These are phyloP conservation scores for Dioctria rufipes DNA, from an alignment of 2,888 invertebrate genomes.

Conservation along the genomic window DNA sequence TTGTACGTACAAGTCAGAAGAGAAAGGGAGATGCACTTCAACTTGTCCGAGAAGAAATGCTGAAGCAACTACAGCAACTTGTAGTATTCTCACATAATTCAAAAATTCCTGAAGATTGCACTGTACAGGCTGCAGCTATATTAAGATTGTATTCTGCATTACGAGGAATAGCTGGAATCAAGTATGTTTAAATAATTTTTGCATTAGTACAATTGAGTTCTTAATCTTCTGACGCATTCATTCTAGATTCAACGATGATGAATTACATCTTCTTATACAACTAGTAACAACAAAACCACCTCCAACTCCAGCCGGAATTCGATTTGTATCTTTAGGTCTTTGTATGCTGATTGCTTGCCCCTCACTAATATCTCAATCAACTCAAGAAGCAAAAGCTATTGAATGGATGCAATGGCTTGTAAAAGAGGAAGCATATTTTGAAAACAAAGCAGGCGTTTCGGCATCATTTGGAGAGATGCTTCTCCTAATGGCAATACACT, in stretches of 20 bases:
- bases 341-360: constrained; percentile 97
- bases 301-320: constrained; percentile 91
- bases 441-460: constrained; percentile 85
- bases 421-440: constrained; percentile 90
- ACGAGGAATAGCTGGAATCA: constrained; percentile 92
- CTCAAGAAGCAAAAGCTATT: constrained; percentile 88
- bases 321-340: constrained; percentile 92
- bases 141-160: constrained; percentile 92
- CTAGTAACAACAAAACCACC: constrained; percentile 90
- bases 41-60: constrained; percentile 81
- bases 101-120: constrained; percentile 77
- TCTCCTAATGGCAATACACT: constrained; percentile 95
- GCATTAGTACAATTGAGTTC: neutral
- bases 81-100: constrained; percentile 77
- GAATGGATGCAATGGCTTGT: constrained; percentile 97
- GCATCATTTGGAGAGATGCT: constrained; percentile 97
- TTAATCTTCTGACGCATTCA: constrained; percentile 21
- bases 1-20: constrained; percentile 80
- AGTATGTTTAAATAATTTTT: constrained; percentile 73
- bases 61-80: constrained; percentile 79
- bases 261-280: constrained; percentile 86
- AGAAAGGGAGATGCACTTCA: constrained; percentile 80
- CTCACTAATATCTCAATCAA: constrained; percentile 81
- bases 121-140: constrained; percentile 91
- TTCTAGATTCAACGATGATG: constrained; percentile 89